Evolutionary conservation across 2,888 invertebrate species (phyloP), one percentile per base, ranked within the genome.

Genomic region (Melangyna quadrimaculata): DNA sequence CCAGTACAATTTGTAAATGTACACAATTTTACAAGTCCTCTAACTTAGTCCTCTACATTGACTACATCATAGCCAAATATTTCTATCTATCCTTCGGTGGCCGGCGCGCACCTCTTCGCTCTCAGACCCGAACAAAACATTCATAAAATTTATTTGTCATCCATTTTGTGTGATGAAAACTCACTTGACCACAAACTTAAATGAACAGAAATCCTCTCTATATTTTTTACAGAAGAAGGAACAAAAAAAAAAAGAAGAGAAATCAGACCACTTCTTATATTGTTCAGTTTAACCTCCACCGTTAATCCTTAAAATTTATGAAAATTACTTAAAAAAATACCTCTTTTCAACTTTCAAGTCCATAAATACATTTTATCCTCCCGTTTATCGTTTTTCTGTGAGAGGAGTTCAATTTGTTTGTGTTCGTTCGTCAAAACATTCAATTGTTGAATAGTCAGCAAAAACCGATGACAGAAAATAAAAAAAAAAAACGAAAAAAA

Each of bases 281-380:
- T 81, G 65, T 74, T 55, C 43, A 61, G 45, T 43, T 72, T 72
- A 19, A 55, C 40, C 61, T 63, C 48, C 3, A 10, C 53, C 45
- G 78, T 73, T 83, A 83, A 78, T 83, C 73, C 61, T 83, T 69
- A 40, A 78, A 83, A 83, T 78, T 78, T 83, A 83, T 83, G 78
- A 83, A 83, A 82, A 82, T 82, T 82, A 82, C 78, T 82, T 63
- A 27, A 61, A 78, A 73, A 73, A 73, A 78, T 83, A 78, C 67
- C 61, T 73, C 82, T 57, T 67, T 65, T 65, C 19, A 65, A 45
- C 65, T 45, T 32, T 69, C 57, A 71, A 65, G 67, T 71, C 77
- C 57, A 77, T 81, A 81, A 78, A 72, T 69, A 73, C 37, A 48
- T 37, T 35, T 22, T 22, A 51, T 35, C 24, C 51, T 32, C 2